Evolutionary conservation across 2,797 vertebrate species (phyloP).

Genomic region (Megalops cyprinoides): DNA sequence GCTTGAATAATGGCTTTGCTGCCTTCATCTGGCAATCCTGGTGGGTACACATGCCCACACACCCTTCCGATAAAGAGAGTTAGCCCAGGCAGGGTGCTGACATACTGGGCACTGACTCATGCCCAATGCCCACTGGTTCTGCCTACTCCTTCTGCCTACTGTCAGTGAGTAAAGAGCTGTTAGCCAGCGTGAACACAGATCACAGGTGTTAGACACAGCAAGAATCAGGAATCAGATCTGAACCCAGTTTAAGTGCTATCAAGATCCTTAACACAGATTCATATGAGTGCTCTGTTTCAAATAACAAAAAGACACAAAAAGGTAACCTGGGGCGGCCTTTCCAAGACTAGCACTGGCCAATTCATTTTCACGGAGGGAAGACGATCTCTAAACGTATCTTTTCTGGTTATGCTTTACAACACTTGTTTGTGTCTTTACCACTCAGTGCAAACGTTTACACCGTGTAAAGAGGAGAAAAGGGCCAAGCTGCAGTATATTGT

Average conservation of each 20-base stretch:
- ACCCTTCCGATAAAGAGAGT: neutral
- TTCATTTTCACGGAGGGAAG: neutral
- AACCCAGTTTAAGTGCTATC: neutral
- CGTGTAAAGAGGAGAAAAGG: too few species aligned
- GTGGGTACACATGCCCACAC: neutral
- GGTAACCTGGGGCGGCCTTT: neutral
- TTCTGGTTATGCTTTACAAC: neutral
- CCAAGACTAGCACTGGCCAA: neutral
- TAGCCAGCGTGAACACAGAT: neutral
- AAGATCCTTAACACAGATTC: neutral
- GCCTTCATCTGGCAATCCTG: neutral
- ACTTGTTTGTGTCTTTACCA: neutral
- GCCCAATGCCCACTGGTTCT: neutral
- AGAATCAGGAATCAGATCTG: neutral
- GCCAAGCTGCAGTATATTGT: too few species aligned
- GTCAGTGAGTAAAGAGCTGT: neutral
- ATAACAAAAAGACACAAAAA: neutral
- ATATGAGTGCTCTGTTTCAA: neutral
- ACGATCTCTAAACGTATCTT: neutral
- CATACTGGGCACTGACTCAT: neutral
- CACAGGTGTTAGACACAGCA: neutral
- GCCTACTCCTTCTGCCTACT: neutral
- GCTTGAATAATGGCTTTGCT: neutral
- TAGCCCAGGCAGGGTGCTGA: neutral
- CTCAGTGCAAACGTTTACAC: too few species aligned